Base-by-base conservation (phyloP, 2,797 vertebrate species). In the Liasis olivaceus region DNA sequence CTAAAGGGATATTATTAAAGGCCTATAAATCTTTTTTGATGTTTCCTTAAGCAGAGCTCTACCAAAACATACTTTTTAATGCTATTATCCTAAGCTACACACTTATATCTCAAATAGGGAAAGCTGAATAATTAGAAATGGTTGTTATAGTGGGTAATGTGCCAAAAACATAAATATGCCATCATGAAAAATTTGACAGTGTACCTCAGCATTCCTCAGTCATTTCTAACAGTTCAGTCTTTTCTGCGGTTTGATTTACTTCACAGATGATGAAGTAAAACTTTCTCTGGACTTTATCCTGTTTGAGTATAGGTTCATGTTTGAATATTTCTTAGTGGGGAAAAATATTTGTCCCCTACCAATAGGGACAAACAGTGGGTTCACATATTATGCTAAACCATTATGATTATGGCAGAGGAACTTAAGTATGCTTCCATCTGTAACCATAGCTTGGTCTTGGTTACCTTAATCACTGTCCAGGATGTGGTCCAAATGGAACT, bases 1-100 rank as follows among this genome's bases (percentile, higher is more conserved):
- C 95, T 93, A 89, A 26, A 94, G 28, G 9, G 1, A 94, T 88
- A 91, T 93, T 88, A 87, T 90, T 86, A 93, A 95, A 94, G 20
- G 69, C n/a, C 13, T 91, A 24, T 85, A 94, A 95, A 89, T 92
- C 92, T 92, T 95, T 86, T 69, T 51, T 64, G 54, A 89, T 62
- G 64, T 89, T 5, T 90, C 4, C 56, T 89, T 88, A 94, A 94
- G 26, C 87, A 62, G 12, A 89, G 47, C n/a, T 62, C 91, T 28
- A 89, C 88, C 26, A 94, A 93, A 96, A 92, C 2, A 54, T 87
- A 94, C 90, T 0, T 0, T 9, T 90, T 42, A 94, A 94, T 92
- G 89, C 77, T 47, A n/a, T 92, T 93, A 90, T 87, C 28, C 22
- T 88, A 63, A 92, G 20, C 60, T 85, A 91, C 85, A 88, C 66